Conservation (phyloP, 2,113 vertebrate genomes). For the Hymenochirus boettgeri region DNA sequence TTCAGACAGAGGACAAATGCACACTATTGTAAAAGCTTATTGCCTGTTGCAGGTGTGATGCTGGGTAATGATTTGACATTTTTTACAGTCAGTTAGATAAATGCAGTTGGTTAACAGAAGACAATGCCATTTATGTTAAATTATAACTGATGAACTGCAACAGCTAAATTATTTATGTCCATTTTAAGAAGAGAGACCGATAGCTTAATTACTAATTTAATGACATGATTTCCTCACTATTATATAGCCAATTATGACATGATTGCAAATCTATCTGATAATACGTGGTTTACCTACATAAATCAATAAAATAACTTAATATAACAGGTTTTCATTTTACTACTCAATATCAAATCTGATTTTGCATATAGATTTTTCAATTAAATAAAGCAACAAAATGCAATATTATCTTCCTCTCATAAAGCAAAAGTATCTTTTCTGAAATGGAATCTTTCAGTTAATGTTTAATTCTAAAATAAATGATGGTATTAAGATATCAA, state of each 20-base stretch:
- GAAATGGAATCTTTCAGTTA: not conserved
- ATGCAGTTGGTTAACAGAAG: slow-evolving; percentile 38
- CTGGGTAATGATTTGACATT: slow-evolving; percentile 48
- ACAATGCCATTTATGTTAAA: slow-evolving; percentile 47
- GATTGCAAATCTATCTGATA: slow-evolving; percentile 13
- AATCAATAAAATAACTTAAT: slow-evolving; percentile 18
- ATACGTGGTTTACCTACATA: not conserved
- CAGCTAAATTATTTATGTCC: slow-evolving; percentile 47
- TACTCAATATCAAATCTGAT: slow-evolving; percentile 3
- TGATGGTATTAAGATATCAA: slow-evolving; percentile 8
- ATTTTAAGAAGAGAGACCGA: slow-evolving; percentile 42
- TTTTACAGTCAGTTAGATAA: slow-evolving; percentile 48
- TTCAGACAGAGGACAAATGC: no score
- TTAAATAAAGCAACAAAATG: not conserved
- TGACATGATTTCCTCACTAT: slow-evolving; percentile 30
- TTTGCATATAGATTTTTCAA: slow-evolving; percentile 16
- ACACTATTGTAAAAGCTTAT: no score
- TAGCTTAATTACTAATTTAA: slow-evolving; percentile 40
- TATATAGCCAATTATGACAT: slow-evolving; percentile 4
- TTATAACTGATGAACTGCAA: slow-evolving; percentile 43
- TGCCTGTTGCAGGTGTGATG: no score
- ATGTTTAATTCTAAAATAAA: not conserved
- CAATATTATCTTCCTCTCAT: slow-evolving; percentile 6
- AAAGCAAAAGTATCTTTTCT: slow-evolving; percentile 9
- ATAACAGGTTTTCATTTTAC: slow-evolving; percentile 4